Conservation (phyloP, 2,113 vertebrate genomes). For the Phalacrocorax aristotelis region DNA sequence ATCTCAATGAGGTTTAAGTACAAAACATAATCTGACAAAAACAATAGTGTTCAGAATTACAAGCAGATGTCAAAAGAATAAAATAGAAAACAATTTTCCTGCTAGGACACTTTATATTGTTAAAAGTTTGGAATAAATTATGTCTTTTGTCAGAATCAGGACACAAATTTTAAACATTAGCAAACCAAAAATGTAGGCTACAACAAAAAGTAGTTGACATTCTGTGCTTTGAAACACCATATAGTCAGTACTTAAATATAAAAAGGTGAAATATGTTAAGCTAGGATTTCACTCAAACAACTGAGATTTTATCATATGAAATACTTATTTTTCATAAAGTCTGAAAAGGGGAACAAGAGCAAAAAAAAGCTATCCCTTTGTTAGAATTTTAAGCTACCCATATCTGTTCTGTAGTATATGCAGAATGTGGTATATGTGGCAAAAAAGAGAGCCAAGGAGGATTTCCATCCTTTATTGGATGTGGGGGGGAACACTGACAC, state of each 20-base stretch:
- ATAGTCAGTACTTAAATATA: neutral
- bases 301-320: neutral
- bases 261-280: neutral
- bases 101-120: slow-evolving; percentile 29
- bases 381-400: neutral
- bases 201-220: neutral
- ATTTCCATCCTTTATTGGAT: too few species aligned
- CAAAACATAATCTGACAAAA: slow-evolving; percentile 38
- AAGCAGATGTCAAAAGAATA: slow-evolving; percentile 61
- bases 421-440: neutral
- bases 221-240: neutral
- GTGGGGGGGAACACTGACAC: too few species aligned
- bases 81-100: slow-evolving; percentile 22
- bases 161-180: neutral
- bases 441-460: too few species aligned
- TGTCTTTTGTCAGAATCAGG: neutral
- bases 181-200: neutral
- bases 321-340: neutral
- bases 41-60: slow-evolving; percentile 53
- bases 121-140: slow-evolving; percentile 50
- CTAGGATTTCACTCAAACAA: neutral
- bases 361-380: neutral
- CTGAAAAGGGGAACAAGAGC: neutral
- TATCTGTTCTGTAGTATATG: neutral
- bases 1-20: slow-evolving; percentile 56